Evolutionary conservation across 2,113 vertebrate species (phyloP).

Genomic region (Apeltes quadracus): DNA sequence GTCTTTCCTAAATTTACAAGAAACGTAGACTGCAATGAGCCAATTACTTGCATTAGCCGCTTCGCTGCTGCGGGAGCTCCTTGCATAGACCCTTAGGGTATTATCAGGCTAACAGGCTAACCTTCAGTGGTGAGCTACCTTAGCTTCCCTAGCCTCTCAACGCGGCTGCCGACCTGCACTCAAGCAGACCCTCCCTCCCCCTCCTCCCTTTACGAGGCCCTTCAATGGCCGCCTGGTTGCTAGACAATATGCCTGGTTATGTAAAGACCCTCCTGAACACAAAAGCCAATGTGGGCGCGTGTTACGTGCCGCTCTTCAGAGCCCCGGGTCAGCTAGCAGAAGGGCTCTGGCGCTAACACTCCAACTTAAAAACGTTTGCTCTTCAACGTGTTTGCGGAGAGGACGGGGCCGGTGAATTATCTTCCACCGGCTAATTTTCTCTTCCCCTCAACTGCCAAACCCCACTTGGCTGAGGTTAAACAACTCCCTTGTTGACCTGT

Average conservation of each 20-base stretch:
- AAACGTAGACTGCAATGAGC: background rate
- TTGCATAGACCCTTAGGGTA: conserved; percentile 50
- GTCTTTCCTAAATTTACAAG: background rate
- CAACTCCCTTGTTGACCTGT: conserved; percentile 70
- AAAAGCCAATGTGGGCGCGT: conserved; percentile 81
- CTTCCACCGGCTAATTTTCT: conserved; percentile 54
- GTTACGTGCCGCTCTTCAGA: conserved; percentile 81
- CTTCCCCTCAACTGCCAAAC: conserved; percentile 38
- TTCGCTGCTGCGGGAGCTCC: conserved; percentile 25
- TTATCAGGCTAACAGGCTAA: conserved; percentile 72
- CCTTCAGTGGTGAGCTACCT: conserved; percentile 59
- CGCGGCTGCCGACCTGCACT: conserved; percentile 66
- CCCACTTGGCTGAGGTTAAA: conserved; percentile 69
- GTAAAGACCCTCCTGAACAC: conserved; percentile 84
- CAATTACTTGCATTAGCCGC: background rate
- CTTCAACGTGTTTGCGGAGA: conserved; percentile 71
- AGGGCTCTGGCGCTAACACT: conserved; percentile 77
- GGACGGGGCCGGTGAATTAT: conserved; percentile 63
- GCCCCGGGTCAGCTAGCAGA: conserved; percentile 79
- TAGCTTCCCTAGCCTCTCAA: conserved; percentile 64
- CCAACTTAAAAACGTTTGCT: conserved; percentile 76
- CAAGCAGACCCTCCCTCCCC: conserved; percentile 71
- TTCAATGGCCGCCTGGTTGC: conserved; percentile 78
- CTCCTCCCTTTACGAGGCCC: conserved; percentile 77
- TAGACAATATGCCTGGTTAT: conserved; percentile 85